Evolutionary conservation across 1,140 invertebrate genomes (phyloP), one percentile per base, ranked within the genome.

Genomic region (Harpegnathos saltator): DNA sequence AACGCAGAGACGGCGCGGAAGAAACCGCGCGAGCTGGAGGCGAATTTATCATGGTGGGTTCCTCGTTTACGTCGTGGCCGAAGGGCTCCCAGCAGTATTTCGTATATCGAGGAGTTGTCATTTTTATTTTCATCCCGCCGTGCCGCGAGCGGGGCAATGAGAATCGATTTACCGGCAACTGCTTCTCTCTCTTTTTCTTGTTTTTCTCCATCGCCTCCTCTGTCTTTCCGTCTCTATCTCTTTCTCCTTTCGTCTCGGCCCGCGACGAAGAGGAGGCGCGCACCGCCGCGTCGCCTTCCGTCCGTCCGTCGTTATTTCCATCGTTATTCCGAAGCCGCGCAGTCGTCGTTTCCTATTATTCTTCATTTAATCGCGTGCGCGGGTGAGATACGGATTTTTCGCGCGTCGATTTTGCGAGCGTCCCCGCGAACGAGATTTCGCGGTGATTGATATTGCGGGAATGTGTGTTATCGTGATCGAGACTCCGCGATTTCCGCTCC

Each of bases 91-190:
- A 68, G 74, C 62, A 66, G 33, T 80, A 80, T 80, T 80, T 85
- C 84, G 84, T 86, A 33, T 75, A 85, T 83, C 78, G 78, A 83
- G 65, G 52, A 38, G 24, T 26, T 78, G 69, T 85, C 71, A 83
- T 66, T 82, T 74, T 85, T 82, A 81, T 86, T 75, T 73, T 66
- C 38, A 12, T 19, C 19, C 38, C 19, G 48, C 24, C 24, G 58
- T n/a, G n/a, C n/a, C 14, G 15, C 12, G 26, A 65, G 12, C 14
- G 50, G 48, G 11, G 44, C 33, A 54, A 29, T 33, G 38, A 52
- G 68, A 15, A 85, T 69, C 83, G 52, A 85, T 85, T 44, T 52
- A 5, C 24, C 44, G 29, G 24, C 63, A 48, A 48, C 44, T 44
- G 62, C 12, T 44, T 69, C 62, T 48, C 24, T 15, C 22, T 33